These are phyloP conservation scores for Trissoscelio sp. DNA, from an alignment of 2,888 invertebrate species.

Conservation along the genomic window DNA sequence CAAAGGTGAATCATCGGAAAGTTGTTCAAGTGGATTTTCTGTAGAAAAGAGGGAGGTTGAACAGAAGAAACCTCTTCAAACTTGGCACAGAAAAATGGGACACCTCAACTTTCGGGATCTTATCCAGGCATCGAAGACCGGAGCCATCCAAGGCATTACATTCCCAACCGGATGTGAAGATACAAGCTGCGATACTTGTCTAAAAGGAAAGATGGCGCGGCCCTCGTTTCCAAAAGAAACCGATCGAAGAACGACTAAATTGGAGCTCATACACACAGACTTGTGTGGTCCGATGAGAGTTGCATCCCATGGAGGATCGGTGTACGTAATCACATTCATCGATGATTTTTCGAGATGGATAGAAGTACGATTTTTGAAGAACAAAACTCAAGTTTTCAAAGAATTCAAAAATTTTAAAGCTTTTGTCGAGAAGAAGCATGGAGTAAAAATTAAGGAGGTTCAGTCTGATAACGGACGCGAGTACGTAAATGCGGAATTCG, in stretches of 20 bases:
- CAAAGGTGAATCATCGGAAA: background rate
- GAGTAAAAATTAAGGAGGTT: background rate
- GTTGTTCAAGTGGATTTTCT: background rate
- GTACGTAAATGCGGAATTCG: no score
- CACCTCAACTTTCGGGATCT: conserved; percentile 69
- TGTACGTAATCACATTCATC: conserved; percentile 73
- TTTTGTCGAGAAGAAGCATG: background rate
- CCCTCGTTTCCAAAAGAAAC: conserved; percentile 24
- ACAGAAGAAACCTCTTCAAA: background rate
- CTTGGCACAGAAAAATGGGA: conserved; percentile 42
- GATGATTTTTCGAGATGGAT: conserved; percentile 72
- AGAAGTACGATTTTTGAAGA: conserved; percentile 69
- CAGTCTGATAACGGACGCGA: background rate
- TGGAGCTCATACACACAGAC: conserved; percentile 73
- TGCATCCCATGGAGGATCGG: conserved; percentile 59
- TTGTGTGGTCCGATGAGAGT: conserved; percentile 71
- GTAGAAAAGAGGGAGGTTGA: background rate
- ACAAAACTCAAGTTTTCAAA: conserved; percentile 44
- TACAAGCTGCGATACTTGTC: conserved; percentile 24
- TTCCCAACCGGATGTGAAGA: background rate
- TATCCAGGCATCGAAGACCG: conserved; percentile 30
- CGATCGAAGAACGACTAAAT: background rate
- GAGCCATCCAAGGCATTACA: conserved; percentile 27
- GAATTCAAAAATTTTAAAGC: conserved; percentile 34
- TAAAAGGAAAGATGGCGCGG: conserved; percentile 38